phyloP scores from a whole-genome alignment of 2,797 vertebrate genomes.

The Acestrorhynchus altus region DNA sequence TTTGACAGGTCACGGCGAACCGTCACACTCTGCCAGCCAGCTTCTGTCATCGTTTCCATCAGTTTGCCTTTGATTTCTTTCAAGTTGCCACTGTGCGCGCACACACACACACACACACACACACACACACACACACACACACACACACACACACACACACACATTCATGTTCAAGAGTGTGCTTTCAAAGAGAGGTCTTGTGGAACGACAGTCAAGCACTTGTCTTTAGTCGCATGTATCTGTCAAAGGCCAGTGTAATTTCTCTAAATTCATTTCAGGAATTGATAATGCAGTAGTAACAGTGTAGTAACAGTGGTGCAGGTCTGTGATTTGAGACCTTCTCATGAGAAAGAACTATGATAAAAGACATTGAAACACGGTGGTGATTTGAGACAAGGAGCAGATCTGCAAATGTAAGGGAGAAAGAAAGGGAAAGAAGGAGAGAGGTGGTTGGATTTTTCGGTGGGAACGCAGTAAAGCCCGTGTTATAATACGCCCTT shows the following conservation, averaged over 20 bases:
- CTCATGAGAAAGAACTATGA: slow-evolving; percentile 20
- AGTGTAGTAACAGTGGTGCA: background rate
- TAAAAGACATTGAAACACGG: slow-evolving; percentile 1
- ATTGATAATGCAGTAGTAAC: no score
- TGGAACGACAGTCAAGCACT: no score
- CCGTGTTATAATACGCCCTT: slow-evolving; percentile 79
- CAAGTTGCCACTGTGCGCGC: no score
- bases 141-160: slow-evolving; percentile 3
- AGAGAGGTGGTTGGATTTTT: slow-evolving; percentile 46
- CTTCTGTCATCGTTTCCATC: slow-evolving; percentile 38
- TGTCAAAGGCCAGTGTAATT: no score
- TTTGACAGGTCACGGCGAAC: slow-evolving; percentile 41
- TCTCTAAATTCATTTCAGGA: no score
- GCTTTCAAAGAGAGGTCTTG: background rate
- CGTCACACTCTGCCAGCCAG: slow-evolving; percentile 46
- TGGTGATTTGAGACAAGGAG: slow-evolving; percentile 20
- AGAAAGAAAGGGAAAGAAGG: slow-evolving; percentile 40
- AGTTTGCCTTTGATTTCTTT: slow-evolving; percentile 14
- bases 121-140: slow-evolving; percentile 7
- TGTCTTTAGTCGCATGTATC: no score
- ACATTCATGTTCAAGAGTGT: background rate
- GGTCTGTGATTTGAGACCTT: background rate
- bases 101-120: no score
- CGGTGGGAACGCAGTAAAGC: slow-evolving; percentile 74
- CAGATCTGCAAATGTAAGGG: slow-evolving; percentile 22